These are phyloP conservation scores for Ormyrus nitidulus DNA, from an alignment of 2,888 invertebrate genomes.

Conservation along the genomic window DNA sequence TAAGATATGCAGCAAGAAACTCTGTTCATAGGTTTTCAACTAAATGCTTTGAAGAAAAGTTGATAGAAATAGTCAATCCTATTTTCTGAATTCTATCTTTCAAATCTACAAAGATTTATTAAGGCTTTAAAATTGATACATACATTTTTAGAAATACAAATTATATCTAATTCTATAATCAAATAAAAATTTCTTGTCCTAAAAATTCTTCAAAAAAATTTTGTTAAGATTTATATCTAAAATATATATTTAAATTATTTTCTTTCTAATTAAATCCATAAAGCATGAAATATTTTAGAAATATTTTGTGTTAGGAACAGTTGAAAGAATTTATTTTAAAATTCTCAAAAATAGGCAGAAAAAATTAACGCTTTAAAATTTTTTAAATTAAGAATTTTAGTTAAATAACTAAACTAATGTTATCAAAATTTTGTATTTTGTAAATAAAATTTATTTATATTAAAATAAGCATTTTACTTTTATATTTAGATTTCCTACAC, in stretches of 20 bases:
- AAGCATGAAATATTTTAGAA: too few species aligned
- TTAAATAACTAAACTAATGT: too few species aligned
- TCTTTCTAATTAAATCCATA: too few species aligned
- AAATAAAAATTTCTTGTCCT: neutral
- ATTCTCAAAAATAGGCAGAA: too few species aligned
- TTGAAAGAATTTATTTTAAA: too few species aligned
- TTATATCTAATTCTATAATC: neutral
- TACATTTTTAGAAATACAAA: too few species aligned
- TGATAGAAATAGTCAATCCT: conserved; percentile 85
- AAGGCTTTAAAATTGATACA: neutral
- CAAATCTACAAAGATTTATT: too few species aligned
- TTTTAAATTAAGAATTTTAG: neutral
- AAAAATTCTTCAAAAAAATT: neutral
- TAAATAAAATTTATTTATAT: conserved; percentile 52
- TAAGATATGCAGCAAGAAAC: conserved; percentile 86
- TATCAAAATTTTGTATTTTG: conserved; percentile 29
- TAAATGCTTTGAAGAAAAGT: conserved; percentile 87
- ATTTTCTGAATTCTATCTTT: conserved; percentile 75
- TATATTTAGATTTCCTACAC: too few species aligned
- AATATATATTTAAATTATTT: too few species aligned
- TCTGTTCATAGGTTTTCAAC: conserved; percentile 93
- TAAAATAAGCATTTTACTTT: neutral
- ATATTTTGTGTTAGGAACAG: too few species aligned
- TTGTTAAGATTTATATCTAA: too few species aligned
- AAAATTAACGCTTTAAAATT: neutral